Base-by-base conservation (phyloP, 2,113 vertebrate genomes). In the Tonatia bakeri region DNA sequence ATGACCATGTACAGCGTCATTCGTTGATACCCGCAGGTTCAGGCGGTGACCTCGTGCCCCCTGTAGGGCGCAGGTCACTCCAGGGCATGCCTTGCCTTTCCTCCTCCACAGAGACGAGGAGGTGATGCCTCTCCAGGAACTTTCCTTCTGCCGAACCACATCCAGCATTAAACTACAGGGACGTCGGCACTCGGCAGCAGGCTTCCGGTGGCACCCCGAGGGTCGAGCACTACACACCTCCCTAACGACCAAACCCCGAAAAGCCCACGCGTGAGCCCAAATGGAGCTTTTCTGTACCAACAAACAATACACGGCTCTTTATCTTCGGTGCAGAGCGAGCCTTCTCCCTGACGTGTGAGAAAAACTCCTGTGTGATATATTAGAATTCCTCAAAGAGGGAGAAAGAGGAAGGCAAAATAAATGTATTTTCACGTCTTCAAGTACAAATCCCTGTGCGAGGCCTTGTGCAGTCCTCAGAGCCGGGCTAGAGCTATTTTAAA, bases 401-500 rank as follows among this genome's bases (percentile, higher is more conserved):
- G n/a, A 75, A 33, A 77, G 38, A 77, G 67, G 36, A 75, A 72
- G 88, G 85, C 31, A 79, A 94, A 73, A 91, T 73, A 75, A 92
- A 96, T 75, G 20, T 22, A 45, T 95, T 91, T 95, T 79, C 50
- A 33, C n/a, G 93, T 88, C 92, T 91, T 76, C 19, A 8, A 77
- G 87, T 47, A 79, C 61, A 72, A 93, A 90, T 75, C 93, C 87
- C 95, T 11, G 22, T 5, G 72, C 24, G 16, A 80, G 80, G 92
- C 82, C 87, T 28, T n/a, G 1, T 3, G 61, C 50, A 10, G 26
- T 15, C 92, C 59, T 91, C 40, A 0, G 59, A 77, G 83, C 86
- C 4, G 12, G 86, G 69, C 93, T 12, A 9, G 47, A 88, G 93
- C 91, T 96, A 36, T 95, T 96, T 96, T 84, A 65, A 83, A 96